These are phyloP conservation scores for Ellobius talpinus DNA, from an alignment of 2,113 vertebrate species.

Conservation along the genomic window DNA sequence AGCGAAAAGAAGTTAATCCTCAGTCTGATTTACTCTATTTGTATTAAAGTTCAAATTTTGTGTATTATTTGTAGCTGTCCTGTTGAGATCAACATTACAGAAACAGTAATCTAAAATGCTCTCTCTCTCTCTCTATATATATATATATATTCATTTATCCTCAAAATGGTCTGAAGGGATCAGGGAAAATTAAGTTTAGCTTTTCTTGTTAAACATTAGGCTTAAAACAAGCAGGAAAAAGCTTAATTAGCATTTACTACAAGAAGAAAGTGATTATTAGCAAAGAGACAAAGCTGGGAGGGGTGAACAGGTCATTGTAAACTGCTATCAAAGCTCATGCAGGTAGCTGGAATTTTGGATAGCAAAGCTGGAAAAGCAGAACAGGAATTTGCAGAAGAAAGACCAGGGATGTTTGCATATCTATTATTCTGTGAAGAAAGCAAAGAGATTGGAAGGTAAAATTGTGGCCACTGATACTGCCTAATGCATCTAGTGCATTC, in stretches of 20 bases:
- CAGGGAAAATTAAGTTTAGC: neutral
- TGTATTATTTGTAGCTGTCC: neutral
- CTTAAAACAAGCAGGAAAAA: neutral
- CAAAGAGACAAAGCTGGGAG: neutral
- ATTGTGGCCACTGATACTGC: neutral
- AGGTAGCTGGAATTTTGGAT: neutral
- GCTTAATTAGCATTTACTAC: neutral
- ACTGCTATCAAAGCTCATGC: neutral
- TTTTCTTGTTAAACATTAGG: conserved; percentile 26
- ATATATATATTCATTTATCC: neutral
- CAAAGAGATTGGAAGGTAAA: neutral
- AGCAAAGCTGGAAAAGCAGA: neutral
- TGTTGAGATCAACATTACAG: neutral
- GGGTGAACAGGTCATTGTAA: neutral
- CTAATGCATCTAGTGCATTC: neutral
- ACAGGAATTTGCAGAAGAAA: neutral
- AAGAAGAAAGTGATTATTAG: neutral
- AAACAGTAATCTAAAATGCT: neutral
- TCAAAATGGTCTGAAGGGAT: neutral
- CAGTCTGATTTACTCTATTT: conserved; percentile 17
- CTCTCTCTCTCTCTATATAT: no score
- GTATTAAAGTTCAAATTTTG: neutral
- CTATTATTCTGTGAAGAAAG: neutral
- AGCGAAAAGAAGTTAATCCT: neutral
- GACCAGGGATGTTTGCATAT: neutral